Percentiles rank a stretch among this genome's conserved stretches.
Evolutionary conservation across 2,797 vertebrate species (phyloP).

Genomic region (Botia almorhae): DNA sequence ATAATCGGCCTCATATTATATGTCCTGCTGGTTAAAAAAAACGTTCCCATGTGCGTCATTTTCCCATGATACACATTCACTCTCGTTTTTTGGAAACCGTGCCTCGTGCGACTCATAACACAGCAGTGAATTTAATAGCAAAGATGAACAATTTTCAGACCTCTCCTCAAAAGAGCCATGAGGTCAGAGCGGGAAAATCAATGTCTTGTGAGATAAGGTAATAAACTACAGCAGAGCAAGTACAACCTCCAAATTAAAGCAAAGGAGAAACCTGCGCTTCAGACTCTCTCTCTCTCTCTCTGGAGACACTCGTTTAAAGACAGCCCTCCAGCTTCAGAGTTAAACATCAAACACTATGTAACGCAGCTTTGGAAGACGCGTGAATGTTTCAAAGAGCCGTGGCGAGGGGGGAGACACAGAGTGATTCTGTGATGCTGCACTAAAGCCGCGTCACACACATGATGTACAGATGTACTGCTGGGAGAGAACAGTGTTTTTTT

Average conservation of each 20-base stretch:
- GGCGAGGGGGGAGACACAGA: neutral
- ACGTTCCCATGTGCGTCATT: no score
- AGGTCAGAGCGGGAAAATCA: neutral
- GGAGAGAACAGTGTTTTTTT: slow-evolving; percentile 2
- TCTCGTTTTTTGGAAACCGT: neutral
- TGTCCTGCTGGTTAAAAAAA: no score
- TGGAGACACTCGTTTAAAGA: slow-evolving; percentile 1
- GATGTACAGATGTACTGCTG: slow-evolving; percentile 26
- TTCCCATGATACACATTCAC: neutral
- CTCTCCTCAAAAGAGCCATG: neutral
- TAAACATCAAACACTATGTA: slow-evolving; percentile 33
- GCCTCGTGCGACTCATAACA: neutral
- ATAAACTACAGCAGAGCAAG: slow-evolving; percentile 12
- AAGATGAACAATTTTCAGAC: neutral
- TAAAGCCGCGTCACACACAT: neutral
- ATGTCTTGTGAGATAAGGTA: neutral
- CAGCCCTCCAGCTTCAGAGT: neutral
- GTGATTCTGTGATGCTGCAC: slow-evolving; percentile 33
- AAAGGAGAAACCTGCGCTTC: neutral
- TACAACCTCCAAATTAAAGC: slow-evolving; percentile 3
- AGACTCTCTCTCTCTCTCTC: neutral
- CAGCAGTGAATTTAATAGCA: neutral
- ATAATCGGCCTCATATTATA: no score
- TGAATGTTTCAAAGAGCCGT: slow-evolving; percentile 8
- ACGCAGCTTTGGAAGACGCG: neutral